These are phyloP conservation scores for Reinhardtius hippoglossoides DNA, from an alignment of 2,113 vertebrate genomes.

Conservation along the genomic window DNA sequence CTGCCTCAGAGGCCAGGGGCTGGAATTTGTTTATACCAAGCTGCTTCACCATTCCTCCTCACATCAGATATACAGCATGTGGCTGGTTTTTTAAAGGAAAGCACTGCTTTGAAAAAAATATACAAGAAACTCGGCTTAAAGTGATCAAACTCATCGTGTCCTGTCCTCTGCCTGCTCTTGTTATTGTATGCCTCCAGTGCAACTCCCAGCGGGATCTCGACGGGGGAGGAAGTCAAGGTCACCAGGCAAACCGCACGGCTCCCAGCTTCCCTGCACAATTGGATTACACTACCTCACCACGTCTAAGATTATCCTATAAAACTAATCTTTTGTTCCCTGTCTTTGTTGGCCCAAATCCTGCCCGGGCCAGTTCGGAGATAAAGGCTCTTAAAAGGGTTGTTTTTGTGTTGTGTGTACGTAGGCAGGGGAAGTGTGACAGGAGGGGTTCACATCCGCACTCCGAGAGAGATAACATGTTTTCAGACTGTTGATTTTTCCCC, in stretches of 20 bases:
- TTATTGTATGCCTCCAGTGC: slow-evolving; percentile 16
- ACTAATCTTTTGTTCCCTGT: slow-evolving; percentile 16
- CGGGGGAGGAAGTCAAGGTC: slow-evolving; percentile 65
- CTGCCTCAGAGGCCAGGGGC: slow-evolving; percentile 11
- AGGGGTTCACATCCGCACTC: neutral
- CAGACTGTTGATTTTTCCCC: neutral
- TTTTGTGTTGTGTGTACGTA: slow-evolving; percentile 7
- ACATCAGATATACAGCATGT: slow-evolving; percentile 1
- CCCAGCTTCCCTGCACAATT: slow-evolving; percentile 6
- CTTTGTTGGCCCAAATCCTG: slow-evolving; percentile 7
- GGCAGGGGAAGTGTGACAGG: neutral
- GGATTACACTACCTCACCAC: slow-evolving; percentile 22
- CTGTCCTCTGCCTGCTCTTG: neutral
- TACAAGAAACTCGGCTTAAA: neutral
- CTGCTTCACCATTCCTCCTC: slow-evolving; percentile 1
- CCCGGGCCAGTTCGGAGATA: neutral
- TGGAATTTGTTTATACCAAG: slow-evolving; percentile 7
- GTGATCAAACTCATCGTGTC: slow-evolving; percentile 2
- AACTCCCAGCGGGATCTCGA: slow-evolving; percentile 34
- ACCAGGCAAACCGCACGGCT: slow-evolving; percentile 29
- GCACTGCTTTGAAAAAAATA: slow-evolving; percentile 2
- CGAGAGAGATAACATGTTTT: neutral
- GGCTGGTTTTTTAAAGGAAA: slow-evolving; percentile 25
- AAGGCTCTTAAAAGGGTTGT: slow-evolving; percentile 8
- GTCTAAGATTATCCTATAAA: slow-evolving; percentile 27